Evolutionary conservation across 2,888 invertebrate genomes (phyloP).

Genomic region (Hypolimnas misippus): DNA sequence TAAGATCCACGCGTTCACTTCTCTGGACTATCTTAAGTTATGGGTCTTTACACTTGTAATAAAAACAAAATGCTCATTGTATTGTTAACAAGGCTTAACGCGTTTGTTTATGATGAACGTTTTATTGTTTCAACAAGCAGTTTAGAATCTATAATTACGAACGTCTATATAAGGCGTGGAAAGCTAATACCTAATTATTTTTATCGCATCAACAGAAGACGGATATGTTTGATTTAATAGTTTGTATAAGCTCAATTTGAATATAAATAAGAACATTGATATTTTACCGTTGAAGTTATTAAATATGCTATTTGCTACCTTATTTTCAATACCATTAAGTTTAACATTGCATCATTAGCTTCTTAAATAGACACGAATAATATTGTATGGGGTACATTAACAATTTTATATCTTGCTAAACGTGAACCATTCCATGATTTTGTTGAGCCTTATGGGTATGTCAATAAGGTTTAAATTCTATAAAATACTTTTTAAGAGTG

Average conservation of each 20-base stretch:
- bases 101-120: background rate
- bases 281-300: constrained; percentile 4
- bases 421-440: background rate
- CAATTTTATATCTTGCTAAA: constrained; percentile 11
- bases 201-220: constrained; percentile 28
- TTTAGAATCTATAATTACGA: constrained; percentile 11
- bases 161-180: constrained; percentile 8
- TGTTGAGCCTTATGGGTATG: background rate
- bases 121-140: background rate
- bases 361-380: background rate
- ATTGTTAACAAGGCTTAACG: too few species aligned
- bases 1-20: too few species aligned
- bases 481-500: background rate
- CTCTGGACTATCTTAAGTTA: too few species aligned
- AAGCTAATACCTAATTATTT: constrained; percentile 34
- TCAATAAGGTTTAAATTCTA: constrained; percentile 15
- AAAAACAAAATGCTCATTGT: too few species aligned
- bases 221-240: constrained; percentile 39
- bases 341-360: background rate
- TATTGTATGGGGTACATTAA: constrained; percentile 3
- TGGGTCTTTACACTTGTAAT: too few species aligned
- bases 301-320: background rate
- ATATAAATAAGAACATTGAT: constrained; percentile 39
- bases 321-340: background rate
- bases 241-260: constrained; percentile 38